These are phyloP conservation scores for Mimachlamys varia DNA, from an alignment of 2,888 invertebrate genomes.

Conservation along the genomic window DNA sequence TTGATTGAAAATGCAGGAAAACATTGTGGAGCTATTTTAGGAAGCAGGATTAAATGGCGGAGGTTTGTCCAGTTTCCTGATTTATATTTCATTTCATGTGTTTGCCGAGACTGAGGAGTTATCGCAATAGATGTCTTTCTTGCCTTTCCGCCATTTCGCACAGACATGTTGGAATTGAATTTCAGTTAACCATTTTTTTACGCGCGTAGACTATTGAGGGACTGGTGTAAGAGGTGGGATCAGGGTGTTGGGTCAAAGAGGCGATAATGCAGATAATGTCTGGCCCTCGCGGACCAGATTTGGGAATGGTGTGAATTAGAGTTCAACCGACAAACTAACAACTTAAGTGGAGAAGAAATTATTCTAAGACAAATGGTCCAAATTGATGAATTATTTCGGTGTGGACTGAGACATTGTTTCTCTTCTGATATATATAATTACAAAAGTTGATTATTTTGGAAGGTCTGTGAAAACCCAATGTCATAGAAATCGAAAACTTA, in stretches of 20 bases:
- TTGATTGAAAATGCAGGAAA: conserved; percentile 21
- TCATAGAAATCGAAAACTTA: too few species aligned
- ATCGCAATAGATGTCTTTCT: not conserved
- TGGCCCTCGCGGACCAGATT: not conserved
- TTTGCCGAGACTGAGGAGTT: not conserved
- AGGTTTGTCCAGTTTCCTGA: not conserved
- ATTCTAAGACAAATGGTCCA: not conserved
- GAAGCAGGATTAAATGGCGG: not conserved
- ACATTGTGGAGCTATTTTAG: not conserved
- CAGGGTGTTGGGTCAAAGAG: not conserved
- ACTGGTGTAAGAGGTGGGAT: not conserved
- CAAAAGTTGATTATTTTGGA: too few species aligned
- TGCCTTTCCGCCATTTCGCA: not conserved
- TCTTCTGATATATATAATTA: too few species aligned
- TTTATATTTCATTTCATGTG: conserved; percentile 19
- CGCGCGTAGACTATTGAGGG: not conserved
- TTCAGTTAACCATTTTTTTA: not conserved
- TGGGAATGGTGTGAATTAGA: not conserved
- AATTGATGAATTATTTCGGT: too few species aligned
- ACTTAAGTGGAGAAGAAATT: not conserved
- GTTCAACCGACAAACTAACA: not conserved
- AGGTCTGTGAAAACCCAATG: too few species aligned
- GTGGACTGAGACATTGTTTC: too few species aligned
- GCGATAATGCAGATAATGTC: not conserved
- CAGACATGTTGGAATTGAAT: conserved; percentile 15